Base-by-base conservation (phyloP, 1,140 invertebrate genomes). In the Ips typographus region DNA sequence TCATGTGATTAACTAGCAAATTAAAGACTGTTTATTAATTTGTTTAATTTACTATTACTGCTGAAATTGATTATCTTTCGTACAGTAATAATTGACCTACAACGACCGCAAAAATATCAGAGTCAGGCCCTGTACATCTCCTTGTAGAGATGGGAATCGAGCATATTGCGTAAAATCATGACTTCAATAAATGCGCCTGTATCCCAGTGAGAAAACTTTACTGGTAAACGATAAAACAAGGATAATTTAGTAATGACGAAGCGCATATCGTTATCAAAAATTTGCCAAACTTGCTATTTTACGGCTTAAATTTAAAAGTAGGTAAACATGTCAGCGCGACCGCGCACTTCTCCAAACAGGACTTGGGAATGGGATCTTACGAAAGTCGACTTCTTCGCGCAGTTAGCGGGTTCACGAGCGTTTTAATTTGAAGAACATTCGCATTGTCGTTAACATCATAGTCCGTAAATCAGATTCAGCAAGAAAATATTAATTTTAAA, bases 351-450 rank as follows among this genome's bases (percentile, higher is more conserved):
- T 55, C 43, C 38, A 66, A 66, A 58, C 65, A 66, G 65, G 65
- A 66, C 55, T 66, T 66, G 65, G 65, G 65, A 66, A 66, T 66
- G 65, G 65, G 65, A 59, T 49, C 65, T 59, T 59, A 58, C 65
- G 43, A 59, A 59, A 58, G 43, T 8, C 56, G 37, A 49, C n/a
- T 66, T 59, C 53, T 58, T 66, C 65, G 53, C 22, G 53, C n/a
- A n/a, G 38, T 37, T 22, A 22, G 53, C n/a, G 53, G 56, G 40
- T 4, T 8, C 8, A 40, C 37, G 39, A 7, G 8, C 6, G 39
- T 40, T 40, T 40, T 42, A 58, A 40, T 8, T 8, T 58, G 8
- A 40, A 4, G 8, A 49, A 22, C 22, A 8, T 49, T 58, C 2
- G 56, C 56, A 58, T 41, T 1, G 5, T 38, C 8, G 40, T 22